Conservation (phyloP, 2,888 invertebrate genomes). For the Sericinus montela region DNA sequence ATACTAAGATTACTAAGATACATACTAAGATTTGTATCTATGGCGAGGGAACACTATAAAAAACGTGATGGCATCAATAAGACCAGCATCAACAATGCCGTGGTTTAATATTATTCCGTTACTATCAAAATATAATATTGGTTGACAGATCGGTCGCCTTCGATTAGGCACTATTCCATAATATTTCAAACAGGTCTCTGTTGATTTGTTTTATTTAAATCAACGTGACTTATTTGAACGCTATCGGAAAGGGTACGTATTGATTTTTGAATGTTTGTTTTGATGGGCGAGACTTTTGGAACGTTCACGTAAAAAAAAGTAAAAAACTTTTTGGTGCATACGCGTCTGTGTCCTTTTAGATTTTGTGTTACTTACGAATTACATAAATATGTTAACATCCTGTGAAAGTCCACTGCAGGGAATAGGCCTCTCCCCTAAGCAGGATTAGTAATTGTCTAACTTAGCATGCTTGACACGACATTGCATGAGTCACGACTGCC, state of each 20-base stretch:
- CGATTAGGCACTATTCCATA: constrained; percentile 46
- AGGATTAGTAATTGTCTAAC: too few relatives aligned
- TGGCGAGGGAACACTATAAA: not conserved
- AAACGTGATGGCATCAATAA: not conserved
- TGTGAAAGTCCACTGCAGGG: too few relatives aligned
- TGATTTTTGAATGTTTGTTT: constrained; percentile 72
- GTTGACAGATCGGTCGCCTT: constrained; percentile 67
- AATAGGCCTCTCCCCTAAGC: too few relatives aligned
- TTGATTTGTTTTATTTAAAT: constrained; percentile 58
- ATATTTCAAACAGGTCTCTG: constrained; percentile 36
- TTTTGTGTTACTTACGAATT: not conserved
- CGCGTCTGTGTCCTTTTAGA: constrained; percentile 16
- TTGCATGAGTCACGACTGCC: too few relatives aligned
- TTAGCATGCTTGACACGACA: too few relatives aligned
- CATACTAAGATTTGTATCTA: too few relatives aligned
- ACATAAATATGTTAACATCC: too few relatives aligned
- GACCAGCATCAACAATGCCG: constrained; percentile 14
- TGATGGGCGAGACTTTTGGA: constrained; percentile 55
- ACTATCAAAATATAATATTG: constrained; percentile 60
- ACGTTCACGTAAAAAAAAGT: constrained; percentile 24
- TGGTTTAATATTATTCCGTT: constrained; percentile 33
- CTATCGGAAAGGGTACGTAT: constrained; percentile 69
- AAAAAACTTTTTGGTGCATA: constrained; percentile 24
- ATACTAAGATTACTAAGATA: too few relatives aligned
- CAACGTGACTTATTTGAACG: constrained; percentile 60